Base-by-base conservation (phyloP, 2,113 vertebrate genomes). In the Petaurus breviceps region DNA sequence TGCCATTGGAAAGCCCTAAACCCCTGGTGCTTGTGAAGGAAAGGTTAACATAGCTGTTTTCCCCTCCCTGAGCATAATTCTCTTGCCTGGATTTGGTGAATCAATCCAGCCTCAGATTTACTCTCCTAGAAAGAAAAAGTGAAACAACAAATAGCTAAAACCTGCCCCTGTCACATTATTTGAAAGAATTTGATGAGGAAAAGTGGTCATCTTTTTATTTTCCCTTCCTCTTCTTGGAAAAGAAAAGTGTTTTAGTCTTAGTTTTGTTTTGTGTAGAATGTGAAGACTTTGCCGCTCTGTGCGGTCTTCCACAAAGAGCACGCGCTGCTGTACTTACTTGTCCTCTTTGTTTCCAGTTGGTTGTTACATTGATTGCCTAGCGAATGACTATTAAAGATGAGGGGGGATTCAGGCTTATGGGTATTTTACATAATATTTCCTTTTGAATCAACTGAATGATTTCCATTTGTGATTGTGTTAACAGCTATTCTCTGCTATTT, bases 391-490 rank as follows among this genome's bases (percentile, higher is more conserved):
- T 49, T 51, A 54, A 84, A 57, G 89, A 90, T 92, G 23, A 23
- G 95, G 22, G 8, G 24, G 57, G 47, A 91, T 92, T 93, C 91
- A 51, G 19, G 90, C 25, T 55, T 46, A 14, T 89, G 19, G 92
- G 51, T 91, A 26, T n/a, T 57, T 92, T 92, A 94, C 43, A 49
- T 19, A n/a, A n/a, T 91, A 89, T 93, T 68, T 95, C 24, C 46
- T 94, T 97, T 91, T 51, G 68, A 84, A 14, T 24, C 16, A 51
- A 10, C n/a, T 50, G 11, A 49, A 3, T 51, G 51, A 92, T 37
- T 97, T 54, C 92, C 37, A 91, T 22, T 92, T 95, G 89, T 97
- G 1, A 93, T 95, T 24, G 90, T 94, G 46, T 55, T 91, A 95
- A 89, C 93, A 92, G 14, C 25, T 14, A 55, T 84, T 49, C 11